These are phyloP conservation scores for Phenacoccus solenopsis DNA, from an alignment of 1,140 invertebrate species.

Conservation along the genomic window DNA sequence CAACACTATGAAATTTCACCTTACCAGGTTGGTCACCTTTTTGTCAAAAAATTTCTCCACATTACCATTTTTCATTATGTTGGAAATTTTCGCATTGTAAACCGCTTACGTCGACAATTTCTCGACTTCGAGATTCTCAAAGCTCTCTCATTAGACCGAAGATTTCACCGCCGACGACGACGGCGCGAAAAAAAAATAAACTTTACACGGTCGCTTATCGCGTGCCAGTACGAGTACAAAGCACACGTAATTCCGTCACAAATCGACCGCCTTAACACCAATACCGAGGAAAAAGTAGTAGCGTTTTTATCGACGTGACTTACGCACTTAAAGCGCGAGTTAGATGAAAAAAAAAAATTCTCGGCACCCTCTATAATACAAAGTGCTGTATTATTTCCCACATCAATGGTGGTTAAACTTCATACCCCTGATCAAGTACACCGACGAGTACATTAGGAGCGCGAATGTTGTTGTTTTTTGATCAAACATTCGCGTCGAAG, in stretches of 20 bases:
- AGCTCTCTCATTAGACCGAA: too few species aligned
- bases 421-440: not conserved
- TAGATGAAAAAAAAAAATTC: not conserved
- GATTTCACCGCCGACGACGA: too few species aligned
- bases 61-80: too few species aligned
- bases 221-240: not conserved
- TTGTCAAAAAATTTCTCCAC: too few species aligned
- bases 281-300: too few species aligned
- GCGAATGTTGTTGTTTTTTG: slow-evolving; percentile 14
- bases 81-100: too few species aligned
- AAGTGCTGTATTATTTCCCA: not conserved
- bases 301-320: not conserved
- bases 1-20: too few species aligned
- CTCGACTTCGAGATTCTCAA: too few species aligned
- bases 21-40: too few species aligned
- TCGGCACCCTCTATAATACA: slow-evolving; percentile 4
- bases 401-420: not conserved
- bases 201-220: too few species aligned
- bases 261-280: not conserved
- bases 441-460: not conserved
- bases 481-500: slow-evolving; percentile 14
- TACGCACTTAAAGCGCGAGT: not conserved
- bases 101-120: too few species aligned
- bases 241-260: not conserved
- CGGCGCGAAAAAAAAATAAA: too few species aligned